Evolutionary conservation across 2,797 vertebrate genomes (phyloP).

Genomic region (Spondyliosoma cantharus): DNA sequence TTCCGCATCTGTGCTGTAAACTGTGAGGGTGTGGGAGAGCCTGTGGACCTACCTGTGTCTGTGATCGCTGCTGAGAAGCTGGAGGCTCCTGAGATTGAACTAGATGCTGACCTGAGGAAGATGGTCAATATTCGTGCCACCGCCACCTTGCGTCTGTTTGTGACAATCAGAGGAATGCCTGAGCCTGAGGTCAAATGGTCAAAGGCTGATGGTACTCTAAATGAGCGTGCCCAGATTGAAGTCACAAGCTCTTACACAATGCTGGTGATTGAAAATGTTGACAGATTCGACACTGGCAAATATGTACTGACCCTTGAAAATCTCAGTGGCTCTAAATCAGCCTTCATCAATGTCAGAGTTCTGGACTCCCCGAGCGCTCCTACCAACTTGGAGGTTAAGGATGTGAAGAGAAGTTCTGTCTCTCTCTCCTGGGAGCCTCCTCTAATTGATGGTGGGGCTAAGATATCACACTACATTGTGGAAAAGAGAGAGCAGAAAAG

Average conservation of each 20-base stretch:
- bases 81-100: slow-evolving; percentile 97
- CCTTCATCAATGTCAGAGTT: slow-evolving; percentile 96
- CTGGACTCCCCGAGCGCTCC: slow-evolving; percentile 98
- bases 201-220: slow-evolving; percentile 92
- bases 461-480: slow-evolving; percentile 97
- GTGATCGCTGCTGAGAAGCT: slow-evolving; percentile 91
- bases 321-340: slow-evolving; percentile 94
- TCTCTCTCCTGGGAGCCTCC: slow-evolving; percentile 95
- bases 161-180: slow-evolving; percentile 96
- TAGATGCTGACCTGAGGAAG: slow-evolving; percentile 97
- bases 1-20: slow-evolving; percentile 97
- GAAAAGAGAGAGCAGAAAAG: slow-evolving; percentile 97
- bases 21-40: slow-evolving; percentile 94
- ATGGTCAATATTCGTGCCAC: slow-evolving; percentile 93
- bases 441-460: slow-evolving; percentile 96
- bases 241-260: slow-evolving; percentile 96
- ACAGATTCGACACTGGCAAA: slow-evolving; percentile 98
- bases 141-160: slow-evolving; percentile 92
- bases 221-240: slow-evolving; percentile 94
- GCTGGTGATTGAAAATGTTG: slow-evolving; percentile 96
- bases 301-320: slow-evolving; percentile 96
- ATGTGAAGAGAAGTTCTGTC: slow-evolving; percentile 94
- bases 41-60: slow-evolving; percentile 89
- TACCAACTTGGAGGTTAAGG: slow-evolving; percentile 90
- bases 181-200: slow-evolving; percentile 98